Conservation (phyloP, 2,797 vertebrate species). For the Diplodus puntazzo region DNA sequence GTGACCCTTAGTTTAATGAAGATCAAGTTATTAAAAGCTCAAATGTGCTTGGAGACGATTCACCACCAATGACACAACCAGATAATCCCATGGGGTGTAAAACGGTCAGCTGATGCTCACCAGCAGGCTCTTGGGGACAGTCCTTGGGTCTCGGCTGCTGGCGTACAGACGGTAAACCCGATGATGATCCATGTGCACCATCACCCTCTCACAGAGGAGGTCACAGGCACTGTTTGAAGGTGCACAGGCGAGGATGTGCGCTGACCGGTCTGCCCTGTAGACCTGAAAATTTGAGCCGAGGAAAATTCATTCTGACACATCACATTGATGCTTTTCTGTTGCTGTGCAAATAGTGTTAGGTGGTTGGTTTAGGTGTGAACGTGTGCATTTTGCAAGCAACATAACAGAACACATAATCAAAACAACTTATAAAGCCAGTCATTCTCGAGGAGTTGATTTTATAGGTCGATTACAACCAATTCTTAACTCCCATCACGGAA, state of each 20-base stretch:
- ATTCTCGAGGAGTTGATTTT: not conserved
- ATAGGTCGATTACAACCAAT: not conserved
- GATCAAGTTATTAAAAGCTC: not conserved
- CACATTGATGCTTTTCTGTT: constrained; percentile 76
- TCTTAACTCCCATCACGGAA: not conserved
- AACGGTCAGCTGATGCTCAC: constrained; percentile 71
- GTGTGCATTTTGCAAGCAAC: not conserved
- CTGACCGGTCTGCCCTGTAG: constrained; percentile 70
- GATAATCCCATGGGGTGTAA: not conserved
- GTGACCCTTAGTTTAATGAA: not conserved
- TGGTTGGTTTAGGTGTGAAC: not conserved
- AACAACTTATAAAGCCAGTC: not conserved
- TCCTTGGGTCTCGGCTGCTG: constrained; percentile 82
- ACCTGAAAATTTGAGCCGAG: constrained; percentile 86
- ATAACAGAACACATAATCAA: no score
- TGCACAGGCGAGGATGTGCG: constrained; percentile 91
- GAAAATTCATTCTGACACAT: constrained; percentile 25
- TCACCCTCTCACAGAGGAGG: constrained; percentile 91
- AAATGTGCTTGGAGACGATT: not conserved
- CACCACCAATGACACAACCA: not conserved
- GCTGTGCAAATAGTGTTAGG: no score
- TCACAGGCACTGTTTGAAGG: constrained; percentile 94
- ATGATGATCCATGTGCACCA: constrained; percentile 78
- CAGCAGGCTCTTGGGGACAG: constrained; percentile 84
- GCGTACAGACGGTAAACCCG: constrained; percentile 90